Percentiles rank a stretch among this genome's conserved stretches.
Evolutionary conservation across 1,140 invertebrate species (phyloP).

Genomic region (Drosophila sechellia): DNA sequence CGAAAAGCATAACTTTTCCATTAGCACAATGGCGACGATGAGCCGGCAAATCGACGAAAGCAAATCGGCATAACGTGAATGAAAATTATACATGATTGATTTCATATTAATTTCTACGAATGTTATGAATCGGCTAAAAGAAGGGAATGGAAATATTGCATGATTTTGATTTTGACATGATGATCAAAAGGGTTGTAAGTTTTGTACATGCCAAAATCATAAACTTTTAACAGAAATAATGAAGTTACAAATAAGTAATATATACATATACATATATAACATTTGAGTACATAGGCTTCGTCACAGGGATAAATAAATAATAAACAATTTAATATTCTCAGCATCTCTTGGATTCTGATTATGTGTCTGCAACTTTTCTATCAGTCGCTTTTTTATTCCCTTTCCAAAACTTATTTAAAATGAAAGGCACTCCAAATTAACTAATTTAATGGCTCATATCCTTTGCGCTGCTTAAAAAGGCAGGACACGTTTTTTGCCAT

Average conservation of each 20-base stretch:
- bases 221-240: not conserved
- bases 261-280: no score
- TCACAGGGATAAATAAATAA: no score
- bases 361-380: not conserved
- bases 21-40: conserved; percentile 54
- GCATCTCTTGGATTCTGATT: no score
- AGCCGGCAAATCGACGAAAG: conserved; percentile 41
- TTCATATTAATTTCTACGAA: conserved; percentile 73
- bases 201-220: not conserved
- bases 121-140: conserved; percentile 53
- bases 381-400: not conserved
- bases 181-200: conserved; percentile 13
- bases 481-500: conserved; percentile 29
- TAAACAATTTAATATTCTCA: no score
- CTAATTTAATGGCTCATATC: conserved; percentile 37
- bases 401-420: conserved; percentile 9
- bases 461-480: conserved; percentile 15
- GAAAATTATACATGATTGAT: conserved; percentile 75
- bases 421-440: conserved; percentile 11
- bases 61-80: conserved; percentile 45
- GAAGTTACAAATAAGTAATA: no score
- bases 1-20: conserved; percentile 62
- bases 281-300: no score
- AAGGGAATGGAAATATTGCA: conserved; percentile 11
- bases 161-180: conserved; percentile 11